phyloP scores from a whole-genome alignment of 2,888 invertebrate species.

The Scelioninae gen. 1 region DNA sequence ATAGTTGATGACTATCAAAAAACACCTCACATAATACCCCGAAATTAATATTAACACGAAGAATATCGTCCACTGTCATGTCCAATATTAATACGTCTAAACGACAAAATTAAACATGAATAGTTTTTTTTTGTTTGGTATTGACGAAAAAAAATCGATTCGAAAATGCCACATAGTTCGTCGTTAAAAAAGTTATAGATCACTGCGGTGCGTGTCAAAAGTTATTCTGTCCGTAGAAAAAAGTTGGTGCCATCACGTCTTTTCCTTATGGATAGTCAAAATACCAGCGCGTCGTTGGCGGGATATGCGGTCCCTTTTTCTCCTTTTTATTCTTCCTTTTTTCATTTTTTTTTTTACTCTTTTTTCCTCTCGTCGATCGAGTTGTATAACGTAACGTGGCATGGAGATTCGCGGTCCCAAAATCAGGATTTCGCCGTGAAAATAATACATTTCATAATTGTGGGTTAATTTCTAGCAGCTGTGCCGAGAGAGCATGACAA shows the following conservation, averaged over 20 bases:
- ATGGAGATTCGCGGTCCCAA: neutral
- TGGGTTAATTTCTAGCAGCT: conserved; percentile 77
- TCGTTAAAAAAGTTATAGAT: conserved; percentile 60
- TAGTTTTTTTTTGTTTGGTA: neutral
- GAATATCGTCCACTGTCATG: neutral
- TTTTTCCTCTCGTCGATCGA: conserved; percentile 2
- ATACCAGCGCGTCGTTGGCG: conserved; percentile 56
- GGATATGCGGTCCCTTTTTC: conserved; percentile 10
- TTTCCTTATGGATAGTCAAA: conserved; percentile 65
- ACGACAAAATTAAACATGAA: conserved; percentile 36
- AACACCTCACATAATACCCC: conserved; percentile 33
- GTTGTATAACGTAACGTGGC: no score
- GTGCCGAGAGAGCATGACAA: conserved; percentile 75
- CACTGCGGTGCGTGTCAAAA: conserved; percentile 58
- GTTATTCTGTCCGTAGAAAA: conserved; percentile 50
- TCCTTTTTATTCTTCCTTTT: neutral
- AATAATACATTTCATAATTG: conserved; percentile 75
- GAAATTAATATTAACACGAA: conserved; percentile 48
- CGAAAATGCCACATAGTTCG: conserved; percentile 24
- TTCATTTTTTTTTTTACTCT: neutral
- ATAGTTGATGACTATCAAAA: conserved; percentile 34
- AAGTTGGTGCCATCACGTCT: conserved; percentile 49
- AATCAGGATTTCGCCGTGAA: conserved; percentile 37
- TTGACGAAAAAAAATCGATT: conserved; percentile 39
- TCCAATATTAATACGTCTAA: conserved; percentile 29